phyloP scores from a whole-genome alignment of 1,140 invertebrate species.

The Euschistus heros region DNA sequence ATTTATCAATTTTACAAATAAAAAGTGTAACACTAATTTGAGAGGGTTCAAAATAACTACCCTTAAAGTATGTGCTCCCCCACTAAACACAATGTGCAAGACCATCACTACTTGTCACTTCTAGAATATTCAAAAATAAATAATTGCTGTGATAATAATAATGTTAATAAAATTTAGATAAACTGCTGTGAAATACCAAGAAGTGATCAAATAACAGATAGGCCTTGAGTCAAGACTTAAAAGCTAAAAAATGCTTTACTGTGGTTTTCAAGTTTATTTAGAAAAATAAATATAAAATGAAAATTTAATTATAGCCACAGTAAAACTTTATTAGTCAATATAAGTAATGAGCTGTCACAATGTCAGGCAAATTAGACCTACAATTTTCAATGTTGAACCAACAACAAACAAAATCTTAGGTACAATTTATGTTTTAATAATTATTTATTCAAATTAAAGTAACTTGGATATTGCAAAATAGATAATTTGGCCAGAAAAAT shows the following conservation, averaged over 20 bases:
- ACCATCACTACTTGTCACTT: neutral
- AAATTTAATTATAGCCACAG: neutral
- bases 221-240: neutral
- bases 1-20: no score
- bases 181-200: neutral
- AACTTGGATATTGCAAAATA: no score
- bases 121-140: neutral
- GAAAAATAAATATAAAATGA: neutral
- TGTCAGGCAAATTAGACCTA: slow-evolving; percentile 16
- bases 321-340: neutral
- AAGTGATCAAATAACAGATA: neutral
- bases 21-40: neutral
- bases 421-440: no score
- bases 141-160: neutral
- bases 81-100: neutral
- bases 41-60: neutral
- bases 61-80: slow-evolving; percentile 13
- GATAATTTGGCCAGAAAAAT: no score
- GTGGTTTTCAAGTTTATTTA: neutral
- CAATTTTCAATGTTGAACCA: neutral
- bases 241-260: slow-evolving; percentile 4
- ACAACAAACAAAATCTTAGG: no score
- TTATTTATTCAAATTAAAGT: no score
- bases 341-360: slow-evolving; percentile 9
- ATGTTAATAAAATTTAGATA: neutral